These are phyloP conservation scores for Lepus americanus DNA, from an alignment of 2,113 vertebrate genomes.

Conservation along the genomic window DNA sequence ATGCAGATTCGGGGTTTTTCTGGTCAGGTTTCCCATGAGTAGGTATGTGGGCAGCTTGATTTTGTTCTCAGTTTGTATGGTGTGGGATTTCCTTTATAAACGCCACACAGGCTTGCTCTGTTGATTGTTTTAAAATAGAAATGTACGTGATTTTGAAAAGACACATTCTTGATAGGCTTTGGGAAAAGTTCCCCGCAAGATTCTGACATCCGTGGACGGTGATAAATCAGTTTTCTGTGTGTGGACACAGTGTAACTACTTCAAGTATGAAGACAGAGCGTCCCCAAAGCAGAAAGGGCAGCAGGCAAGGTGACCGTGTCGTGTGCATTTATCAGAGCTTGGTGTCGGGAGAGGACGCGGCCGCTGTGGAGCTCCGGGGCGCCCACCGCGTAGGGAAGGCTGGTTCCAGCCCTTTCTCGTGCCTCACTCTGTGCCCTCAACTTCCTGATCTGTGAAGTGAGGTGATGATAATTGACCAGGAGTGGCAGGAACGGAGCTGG, in stretches of 20 bases:
- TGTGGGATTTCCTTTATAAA: constrained; percentile 61
- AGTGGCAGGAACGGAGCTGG: too few species aligned
- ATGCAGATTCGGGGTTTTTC: constrained; percentile 72
- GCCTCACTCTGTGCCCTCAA: neutral
- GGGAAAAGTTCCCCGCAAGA: constrained; percentile 48
- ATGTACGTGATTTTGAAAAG: neutral
- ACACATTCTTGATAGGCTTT: constrained; percentile 25
- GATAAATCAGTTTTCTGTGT: neutral
- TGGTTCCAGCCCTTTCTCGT: neutral
- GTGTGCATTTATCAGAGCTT: neutral
- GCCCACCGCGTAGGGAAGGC: neutral
- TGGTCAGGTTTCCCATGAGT: constrained; percentile 58
- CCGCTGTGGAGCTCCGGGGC: neutral
- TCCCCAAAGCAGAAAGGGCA: accelerated
- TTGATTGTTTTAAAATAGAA: constrained; percentile 58
- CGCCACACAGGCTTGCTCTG: neutral
- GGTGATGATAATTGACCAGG: neutral
- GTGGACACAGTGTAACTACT: neutral
- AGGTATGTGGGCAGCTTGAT: constrained; percentile 60
- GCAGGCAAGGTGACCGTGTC: neutral
- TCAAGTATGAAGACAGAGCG: neutral
- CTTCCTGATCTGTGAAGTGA: neutral
- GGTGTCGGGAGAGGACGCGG: neutral
- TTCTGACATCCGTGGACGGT: neutral
- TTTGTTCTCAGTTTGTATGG: constrained; percentile 55